Percentiles rank a stretch among this genome's conserved stretches.
These are phyloP conservation scores for Geococcyx californianus DNA, from an alignment of 2,113 vertebrate genomes.

Conservation along the genomic window DNA sequence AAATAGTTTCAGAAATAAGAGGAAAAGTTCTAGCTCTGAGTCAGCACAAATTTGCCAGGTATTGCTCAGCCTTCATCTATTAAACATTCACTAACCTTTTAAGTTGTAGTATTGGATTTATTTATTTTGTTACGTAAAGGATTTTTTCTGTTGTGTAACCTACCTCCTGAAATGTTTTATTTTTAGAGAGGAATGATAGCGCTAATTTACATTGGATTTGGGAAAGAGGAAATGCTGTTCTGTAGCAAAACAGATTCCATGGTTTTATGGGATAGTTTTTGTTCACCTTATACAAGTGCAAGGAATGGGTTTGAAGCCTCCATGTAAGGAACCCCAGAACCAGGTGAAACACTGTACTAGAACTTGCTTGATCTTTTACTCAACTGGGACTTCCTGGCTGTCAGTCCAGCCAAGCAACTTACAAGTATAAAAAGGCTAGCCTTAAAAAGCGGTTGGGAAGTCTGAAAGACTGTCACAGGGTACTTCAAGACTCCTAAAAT, in stretches of 20 bases:
- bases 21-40: conserved; percentile 95
- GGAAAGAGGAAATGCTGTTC: background rate
- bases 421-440: background rate
- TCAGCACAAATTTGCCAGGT: conserved; percentile 99
- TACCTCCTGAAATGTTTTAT: background rate
- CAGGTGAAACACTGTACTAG: background rate
- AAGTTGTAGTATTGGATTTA: background rate
- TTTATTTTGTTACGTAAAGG: background rate
- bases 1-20: conserved; percentile 96
- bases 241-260: background rate
- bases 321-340: background rate
- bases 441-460: background rate
- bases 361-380: background rate
- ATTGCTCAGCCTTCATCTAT: conserved; percentile 8
- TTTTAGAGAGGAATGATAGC: background rate
- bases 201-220: background rate
- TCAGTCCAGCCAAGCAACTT: background rate
- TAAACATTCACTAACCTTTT: background rate
- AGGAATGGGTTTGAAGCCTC: background rate
- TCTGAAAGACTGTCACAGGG: background rate
- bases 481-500: background rate
- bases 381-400: background rate
- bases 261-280: background rate
- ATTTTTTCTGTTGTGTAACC: background rate
- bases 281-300: background rate